Evolutionary conservation across 1,140 invertebrate genomes (phyloP).

Genomic region (Cherax quadricarinatus): DNA sequence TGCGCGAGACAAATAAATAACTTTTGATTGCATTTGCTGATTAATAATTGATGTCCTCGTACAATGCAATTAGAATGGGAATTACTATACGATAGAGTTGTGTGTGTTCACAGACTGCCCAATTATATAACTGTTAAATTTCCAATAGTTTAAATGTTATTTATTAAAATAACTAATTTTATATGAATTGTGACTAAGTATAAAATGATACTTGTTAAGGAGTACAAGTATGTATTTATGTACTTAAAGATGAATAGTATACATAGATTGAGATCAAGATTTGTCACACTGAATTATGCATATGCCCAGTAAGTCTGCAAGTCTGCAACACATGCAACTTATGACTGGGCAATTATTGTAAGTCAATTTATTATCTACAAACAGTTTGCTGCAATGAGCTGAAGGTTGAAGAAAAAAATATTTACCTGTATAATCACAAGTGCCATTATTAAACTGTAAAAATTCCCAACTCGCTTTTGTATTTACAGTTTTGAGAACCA

Average conservation of each 20-base stretch:
- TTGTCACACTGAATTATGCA: constrained; percentile 31
- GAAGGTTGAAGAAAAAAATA: constrained; percentile 8
- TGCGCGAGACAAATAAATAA: background rate
- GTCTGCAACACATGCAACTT: constrained; percentile 2
- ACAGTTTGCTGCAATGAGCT: background rate
- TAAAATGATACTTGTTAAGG: constrained; percentile 19
- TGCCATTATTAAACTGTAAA: background rate
- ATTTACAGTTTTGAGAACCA: constrained; percentile 36
- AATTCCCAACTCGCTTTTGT: constrained; percentile 9
- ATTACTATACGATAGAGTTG: background rate
- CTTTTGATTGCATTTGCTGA: background rate
- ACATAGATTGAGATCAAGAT: constrained; percentile 51
- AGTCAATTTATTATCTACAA: background rate
- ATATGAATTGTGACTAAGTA: constrained; percentile 27
- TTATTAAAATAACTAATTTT: constrained; percentile 16
- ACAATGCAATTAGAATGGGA: background rate
- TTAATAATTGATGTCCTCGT: background rate
- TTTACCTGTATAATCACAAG: background rate
- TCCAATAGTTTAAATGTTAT: constrained; percentile 7
- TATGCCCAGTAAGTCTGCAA: background rate
- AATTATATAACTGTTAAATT: constrained; percentile 16
- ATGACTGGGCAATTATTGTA: background rate
- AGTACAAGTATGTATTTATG: constrained; percentile 16
- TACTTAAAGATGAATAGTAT: constrained; percentile 28
- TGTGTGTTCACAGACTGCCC: background rate